Base-by-base conservation (phyloP, 2,888 invertebrate species). In the Petrophora chlorosata region DNA sequence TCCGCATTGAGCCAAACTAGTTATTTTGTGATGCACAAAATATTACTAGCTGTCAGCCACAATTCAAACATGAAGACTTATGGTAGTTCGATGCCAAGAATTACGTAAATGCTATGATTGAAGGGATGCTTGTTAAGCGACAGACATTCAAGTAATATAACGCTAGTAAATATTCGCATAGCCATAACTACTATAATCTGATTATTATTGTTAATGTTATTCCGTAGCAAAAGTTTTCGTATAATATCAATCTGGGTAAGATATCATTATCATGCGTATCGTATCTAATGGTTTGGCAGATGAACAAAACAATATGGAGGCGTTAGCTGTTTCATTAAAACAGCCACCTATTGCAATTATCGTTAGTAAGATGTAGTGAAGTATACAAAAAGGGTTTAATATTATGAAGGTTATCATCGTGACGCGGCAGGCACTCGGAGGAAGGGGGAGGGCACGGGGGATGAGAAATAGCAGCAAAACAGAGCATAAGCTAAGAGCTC, bases 21-120 rank as follows among this genome's bases (percentile, higher is more conserved):
- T 65, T 53, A 48, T 44, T 52, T 49, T 63, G 54, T 60, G 65
- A 70, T 79, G 73, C 73, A 78, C 69, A 76, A 70, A 73, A 75
- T 73, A 76, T 75, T 70, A 73, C 76, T 83, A 80, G 80, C 81
- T 75, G 72, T 64, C 67, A 68, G 80, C 79, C 79, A 83, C 72
- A 69, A 77, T 74, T 69, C 59, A 48, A 63, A 72, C 73, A 77
- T 73, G 71, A 75, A 74, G 69, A 76, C 70, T 71, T 46, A 62
- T 64, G 60, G 56, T 59, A 59, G 59, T 53, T 68, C 53, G 74
- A 77, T 84, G 85, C 85, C 85, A 86, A 85, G 67, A 79, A 77
- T 79, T 81, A 80, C 67, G 69, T 76, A 76, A 72, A 64, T 65
- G 61, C 50, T 57, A 74, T 75, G 70, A 76, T 76, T 74, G 69